A percentile compares a stretch with the other conserved stretches of the same genome.
These are phyloP conservation scores for Dinoponera quadriceps DNA, from an alignment of 1,140 invertebrate species.

Conservation along the genomic window DNA sequence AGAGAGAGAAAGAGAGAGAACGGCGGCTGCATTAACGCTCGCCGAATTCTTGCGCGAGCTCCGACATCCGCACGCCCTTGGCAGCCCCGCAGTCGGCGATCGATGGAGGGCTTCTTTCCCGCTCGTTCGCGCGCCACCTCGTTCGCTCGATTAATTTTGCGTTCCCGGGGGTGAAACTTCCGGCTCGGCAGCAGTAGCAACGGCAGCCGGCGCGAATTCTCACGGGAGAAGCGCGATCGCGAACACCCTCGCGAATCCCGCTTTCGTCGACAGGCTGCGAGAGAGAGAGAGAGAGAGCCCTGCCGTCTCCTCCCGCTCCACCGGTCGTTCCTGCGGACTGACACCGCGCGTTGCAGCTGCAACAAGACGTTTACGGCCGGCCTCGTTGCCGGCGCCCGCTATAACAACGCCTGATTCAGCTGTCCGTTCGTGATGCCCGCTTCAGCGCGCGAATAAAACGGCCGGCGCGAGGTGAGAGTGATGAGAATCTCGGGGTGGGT, in stretches of 20 bases:
- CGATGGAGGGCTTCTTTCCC: slow-evolving; percentile 54
- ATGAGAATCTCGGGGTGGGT: slow-evolving; percentile 62
- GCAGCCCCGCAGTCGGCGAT: slow-evolving; percentile 15
- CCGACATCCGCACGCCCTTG: not conserved
- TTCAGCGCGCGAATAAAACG: slow-evolving; percentile 67
- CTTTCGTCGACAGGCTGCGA: slow-evolving; percentile 42
- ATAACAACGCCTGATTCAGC: slow-evolving; percentile 72
- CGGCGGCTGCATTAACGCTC: slow-evolving; percentile 45
- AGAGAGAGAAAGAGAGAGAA: not conserved
- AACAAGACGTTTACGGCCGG: slow-evolving; percentile 68
- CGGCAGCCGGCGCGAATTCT: slow-evolving; percentile 56
- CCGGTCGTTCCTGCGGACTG: slow-evolving; percentile 24
- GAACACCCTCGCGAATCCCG: slow-evolving; percentile 41
- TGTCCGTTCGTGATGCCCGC: slow-evolving; percentile 61
- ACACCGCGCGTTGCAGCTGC: slow-evolving; percentile 54
- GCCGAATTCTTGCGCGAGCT: slow-evolving; percentile 49
- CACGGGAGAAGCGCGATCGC: slow-evolving; percentile 47
- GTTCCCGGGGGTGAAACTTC: slow-evolving; percentile 55
- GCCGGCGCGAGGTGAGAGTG: slow-evolving; percentile 39
- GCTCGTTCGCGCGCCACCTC: slow-evolving; percentile 41
- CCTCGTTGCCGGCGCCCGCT: slow-evolving; percentile 37
- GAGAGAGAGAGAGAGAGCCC: slow-evolving; percentile 1
- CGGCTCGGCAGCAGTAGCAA: slow-evolving; percentile 9
- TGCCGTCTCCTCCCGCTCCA: not conserved
- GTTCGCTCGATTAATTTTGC: slow-evolving; percentile 61